Base-by-base conservation (phyloP, 2,888 invertebrate genomes). In the Himalopsyche anomala region DNA sequence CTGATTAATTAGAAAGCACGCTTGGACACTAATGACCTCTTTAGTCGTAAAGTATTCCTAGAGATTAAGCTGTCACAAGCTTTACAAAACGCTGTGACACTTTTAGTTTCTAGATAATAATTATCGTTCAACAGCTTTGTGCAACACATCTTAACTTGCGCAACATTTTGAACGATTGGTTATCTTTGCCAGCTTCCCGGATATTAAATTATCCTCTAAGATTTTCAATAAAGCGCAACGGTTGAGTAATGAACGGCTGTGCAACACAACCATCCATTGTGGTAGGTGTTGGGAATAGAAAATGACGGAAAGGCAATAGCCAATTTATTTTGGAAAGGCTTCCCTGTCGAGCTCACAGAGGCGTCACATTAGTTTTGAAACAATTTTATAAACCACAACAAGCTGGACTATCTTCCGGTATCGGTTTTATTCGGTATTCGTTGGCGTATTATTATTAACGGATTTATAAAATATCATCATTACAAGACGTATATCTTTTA, bases 151-250 rank as follows among this genome's bases (percentile, higher is more conserved):
- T 15, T 5, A 28, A 19, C 19, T 62, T 62, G 62, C 62, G 62
- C n/a, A 62, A 62, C 62, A 19, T 9, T 56, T 62, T 62, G 28
- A 62, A 19, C 62, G n/a, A 62, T 62, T 28, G 62, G 19, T 62
- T 62, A 62, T 19, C 62, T 62, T 19, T 62, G 62, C 62, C 62
- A 62, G 62, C 62, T 62, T 19, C 62, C 62, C 62, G 62, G 62
- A 62, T 62, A 19, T 19, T 62, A 62, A 62, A 62, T 62, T 62
- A 62, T 56, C 62, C 28, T 62, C 19, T 19, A 62, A 62, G 19
- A 62, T 62, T 62, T 62, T 62, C 62, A 62, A 62, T 62, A 11
- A n/a, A 62, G 62, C 62, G n/a, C 62, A 62, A 62, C 62, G 62
- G 62, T 62, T 62, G 62, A 28, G 62, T 28, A 62, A 51, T 51